Base-by-base conservation (phyloP, 2,113 vertebrate species). In the Pimephales promelas region DNA sequence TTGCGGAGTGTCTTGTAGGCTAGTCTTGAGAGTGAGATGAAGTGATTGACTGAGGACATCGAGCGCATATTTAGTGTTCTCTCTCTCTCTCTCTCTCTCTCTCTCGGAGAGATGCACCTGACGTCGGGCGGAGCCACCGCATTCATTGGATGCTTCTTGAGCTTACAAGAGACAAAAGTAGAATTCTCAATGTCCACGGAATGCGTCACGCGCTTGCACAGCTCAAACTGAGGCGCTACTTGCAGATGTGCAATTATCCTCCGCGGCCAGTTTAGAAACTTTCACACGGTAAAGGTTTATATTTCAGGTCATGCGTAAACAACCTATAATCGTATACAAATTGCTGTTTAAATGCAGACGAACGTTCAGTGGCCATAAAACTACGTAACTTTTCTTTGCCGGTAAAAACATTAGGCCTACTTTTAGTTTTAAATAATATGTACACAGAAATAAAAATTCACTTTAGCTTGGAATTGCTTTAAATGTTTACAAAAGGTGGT, bases 71-170 rank as follows among this genome's bases (percentile, higher is more conserved):
- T 72, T 85, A 77, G 54, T 61, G 52, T n/a, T n/a, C n/a, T n/a
- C n/a, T n/a, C n/a, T n/a, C 45, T 22, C 26, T 61, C 64, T 72
- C 5, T 1, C 8, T 40, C 40, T 40, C 2, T 40, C 36, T 36
- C 36, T 40, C 36, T 8, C 6, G 1, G 1, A 83, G 47, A 62
- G 59, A 8, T 79, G 31, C 78, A 86, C 87, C 84, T 88, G 84
- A 20, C 14, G 7, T 3, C 3, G 71, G 87, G 87, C 62, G 87
- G 81, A 28, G 81, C 40, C 43, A 45, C 59, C 24, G 47, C 2
- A 14, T 49, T 36, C 26, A 72, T n/a, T 61, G 61, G 61, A 62
- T 34, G n/a, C 1, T 16, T 40, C 68, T 26, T 34, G 18, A 57
- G 18, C 64, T 49, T 8, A 14, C 11, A 47, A 28, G 24, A 8